These are phyloP conservation scores for Apostichopus leukothele DNA, from an alignment of 53 echinoderm and acorn worm species.

Conservation along the genomic window DNA sequence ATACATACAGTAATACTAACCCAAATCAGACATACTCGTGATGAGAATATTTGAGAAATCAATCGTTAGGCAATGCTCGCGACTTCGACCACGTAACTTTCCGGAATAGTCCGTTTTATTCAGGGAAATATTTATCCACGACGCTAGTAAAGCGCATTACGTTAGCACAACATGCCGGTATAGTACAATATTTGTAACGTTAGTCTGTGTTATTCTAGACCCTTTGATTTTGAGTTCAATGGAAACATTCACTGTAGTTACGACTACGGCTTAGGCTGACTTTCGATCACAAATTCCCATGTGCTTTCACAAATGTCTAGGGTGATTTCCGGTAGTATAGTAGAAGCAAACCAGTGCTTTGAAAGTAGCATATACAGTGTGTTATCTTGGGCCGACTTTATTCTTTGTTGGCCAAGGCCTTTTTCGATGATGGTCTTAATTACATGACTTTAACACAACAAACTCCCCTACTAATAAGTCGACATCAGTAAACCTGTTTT, in stretches of 20 bases:
- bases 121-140: not conserved
- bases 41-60: conserved; percentile 3
- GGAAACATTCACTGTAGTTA: not conserved
- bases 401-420: too few species aligned
- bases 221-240: not conserved
- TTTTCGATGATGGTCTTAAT: too few species aligned
- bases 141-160: conserved; percentile 18
- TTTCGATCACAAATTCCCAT: not conserved
- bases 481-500: not conserved
- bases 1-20: not conserved
- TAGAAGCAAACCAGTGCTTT: too few species aligned
- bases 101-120: not conserved
- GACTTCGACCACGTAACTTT: not conserved
- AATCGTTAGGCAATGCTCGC: not conserved
- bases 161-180: conserved; percentile 13
- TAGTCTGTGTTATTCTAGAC: not conserved
- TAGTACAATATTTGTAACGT: conserved; percentile 6
- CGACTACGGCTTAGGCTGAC: not conserved
- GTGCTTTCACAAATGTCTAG: not conserved
- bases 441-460: too few species aligned
- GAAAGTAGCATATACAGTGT: too few species aligned
- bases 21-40: conserved; percentile 29
- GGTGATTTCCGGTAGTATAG: too few species aligned
- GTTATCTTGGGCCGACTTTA: too few species aligned
- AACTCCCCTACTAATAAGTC: not conserved